Evolutionary conservation across 2,888 invertebrate genomes (phyloP).

Genomic region (Branchellion lobata): DNA sequence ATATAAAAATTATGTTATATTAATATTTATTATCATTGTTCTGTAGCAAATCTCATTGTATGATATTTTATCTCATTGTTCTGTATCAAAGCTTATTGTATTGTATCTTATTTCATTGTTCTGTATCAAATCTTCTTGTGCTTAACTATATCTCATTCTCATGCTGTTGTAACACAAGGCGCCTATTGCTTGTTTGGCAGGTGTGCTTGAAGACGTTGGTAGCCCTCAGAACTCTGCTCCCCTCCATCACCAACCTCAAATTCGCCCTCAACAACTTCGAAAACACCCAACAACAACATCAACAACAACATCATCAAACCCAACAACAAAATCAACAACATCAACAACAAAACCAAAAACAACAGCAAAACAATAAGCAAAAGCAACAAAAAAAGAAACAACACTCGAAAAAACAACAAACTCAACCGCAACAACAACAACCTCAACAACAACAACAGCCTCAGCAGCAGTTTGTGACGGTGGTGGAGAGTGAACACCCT

Average conservation of each 20-base stretch:
- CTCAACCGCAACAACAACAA: neutral
- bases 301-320: neutral
- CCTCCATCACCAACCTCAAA: conserved; percentile 1
- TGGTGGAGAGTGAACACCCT: conserved; percentile 92
- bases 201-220: neutral
- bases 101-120: too few relatives aligned
- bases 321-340: neutral
- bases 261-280: conserved; percentile 7
- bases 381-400: too few relatives aligned
- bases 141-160: too few relatives aligned
- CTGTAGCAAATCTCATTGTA: too few relatives aligned
- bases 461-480: neutral
- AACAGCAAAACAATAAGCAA: neutral
- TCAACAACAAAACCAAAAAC: neutral
- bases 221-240: neutral
- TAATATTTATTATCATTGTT: too few relatives aligned
- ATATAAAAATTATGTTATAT: too few relatives aligned
- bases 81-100: too few relatives aligned
- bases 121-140: too few relatives aligned
- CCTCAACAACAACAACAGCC: neutral
- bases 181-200: too few relatives aligned
- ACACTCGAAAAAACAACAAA: too few relatives aligned
- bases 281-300: neutral
- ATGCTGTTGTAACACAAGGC: too few relatives aligned
- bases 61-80: too few relatives aligned